These are phyloP conservation scores for Scylla paramamosain DNA, from an alignment of 1,140 invertebrate genomes.

Conservation along the genomic window DNA sequence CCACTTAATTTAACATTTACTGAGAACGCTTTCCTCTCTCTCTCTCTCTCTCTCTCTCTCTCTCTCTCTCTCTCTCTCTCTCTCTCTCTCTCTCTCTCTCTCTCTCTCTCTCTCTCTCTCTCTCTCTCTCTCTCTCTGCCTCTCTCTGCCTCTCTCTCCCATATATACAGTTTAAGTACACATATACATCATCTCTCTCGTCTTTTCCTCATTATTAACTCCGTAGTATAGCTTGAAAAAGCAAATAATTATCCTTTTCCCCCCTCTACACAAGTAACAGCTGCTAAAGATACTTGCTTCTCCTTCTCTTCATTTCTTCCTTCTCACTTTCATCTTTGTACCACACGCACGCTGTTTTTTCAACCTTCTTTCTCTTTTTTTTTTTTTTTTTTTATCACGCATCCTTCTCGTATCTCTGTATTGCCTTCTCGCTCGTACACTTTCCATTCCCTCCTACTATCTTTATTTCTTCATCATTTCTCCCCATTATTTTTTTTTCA, in stretches of 20 bases:
- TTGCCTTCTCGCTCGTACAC: not conserved
- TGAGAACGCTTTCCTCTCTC: no score
- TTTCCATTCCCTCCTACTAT: not conserved
- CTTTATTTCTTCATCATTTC: not conserved
- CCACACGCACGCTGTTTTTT: not conserved
- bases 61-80: no score
- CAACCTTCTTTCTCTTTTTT: not conserved
- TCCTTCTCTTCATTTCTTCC: not conserved
- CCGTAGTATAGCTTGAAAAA: no score
- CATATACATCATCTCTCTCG: not conserved
- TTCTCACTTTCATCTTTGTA: not conserved
- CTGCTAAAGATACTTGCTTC: not conserved
- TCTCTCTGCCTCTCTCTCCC: not conserved
- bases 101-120: no score
- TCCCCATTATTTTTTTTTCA: not conserved
- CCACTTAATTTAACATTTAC: no score
- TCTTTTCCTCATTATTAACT: no score
- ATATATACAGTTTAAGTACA: not conserved
- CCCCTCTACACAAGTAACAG: not conserved
- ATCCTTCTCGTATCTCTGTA: not conserved
- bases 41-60: no score
- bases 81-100: not conserved
- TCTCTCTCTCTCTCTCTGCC: no score
- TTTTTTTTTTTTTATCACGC: not conserved
- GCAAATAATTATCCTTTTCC: no score